Evolutionary conservation across 2,113 vertebrate genomes (phyloP), one percentile per base, ranked within the genome.

Genomic region (Colistium nudipinnis): DNA sequence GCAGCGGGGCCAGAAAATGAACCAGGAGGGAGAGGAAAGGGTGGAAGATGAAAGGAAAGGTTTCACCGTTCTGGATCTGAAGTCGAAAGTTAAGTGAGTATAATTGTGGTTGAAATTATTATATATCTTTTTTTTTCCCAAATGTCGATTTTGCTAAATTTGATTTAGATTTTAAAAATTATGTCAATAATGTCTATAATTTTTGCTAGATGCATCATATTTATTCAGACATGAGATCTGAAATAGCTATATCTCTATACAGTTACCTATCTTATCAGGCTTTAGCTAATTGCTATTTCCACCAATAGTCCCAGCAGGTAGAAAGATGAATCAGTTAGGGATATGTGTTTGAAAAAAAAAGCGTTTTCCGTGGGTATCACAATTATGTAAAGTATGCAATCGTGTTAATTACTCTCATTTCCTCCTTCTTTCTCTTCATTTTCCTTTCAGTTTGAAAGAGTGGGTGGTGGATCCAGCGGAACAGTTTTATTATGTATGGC

Each of bases 401-500:
- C 20, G 31, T 33, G 64, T 31, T 1, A 47, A 12, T 4, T 38
- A n/a, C 20, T 25, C 3, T 25, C 6, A 45, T 44, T 10, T 38
- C 22, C 59, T 13, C 4, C 4, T 9, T 55, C 44, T 44, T 7
- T 14, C 4, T 74, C 25, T 52, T 63, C 35, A 10, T 69, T 19
- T 68, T 35, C 57, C 14, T 41, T 6, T 45, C 54, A 94, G 91
- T 17, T 92, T 88, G 92, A 91, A 5, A 20, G 84, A 91, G 6
- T 90, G 85, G 90, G 70, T 83, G 17, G 78, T 97, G 43, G 95
- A 98, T 83, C 96, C 97, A 0, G 92, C 95, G 0, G 95, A 95
- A 0, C 92, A 93, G 13, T 90, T 91, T 81, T 96, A 97, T 74
- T 96, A 95, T 39, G 20, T 88, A 19, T 98, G 97, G 96, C 87